These are phyloP conservation scores for Pocillopora meandrina DNA, from an alignment of 92 coral and sea anemone genomes.

Conservation along the genomic window DNA sequence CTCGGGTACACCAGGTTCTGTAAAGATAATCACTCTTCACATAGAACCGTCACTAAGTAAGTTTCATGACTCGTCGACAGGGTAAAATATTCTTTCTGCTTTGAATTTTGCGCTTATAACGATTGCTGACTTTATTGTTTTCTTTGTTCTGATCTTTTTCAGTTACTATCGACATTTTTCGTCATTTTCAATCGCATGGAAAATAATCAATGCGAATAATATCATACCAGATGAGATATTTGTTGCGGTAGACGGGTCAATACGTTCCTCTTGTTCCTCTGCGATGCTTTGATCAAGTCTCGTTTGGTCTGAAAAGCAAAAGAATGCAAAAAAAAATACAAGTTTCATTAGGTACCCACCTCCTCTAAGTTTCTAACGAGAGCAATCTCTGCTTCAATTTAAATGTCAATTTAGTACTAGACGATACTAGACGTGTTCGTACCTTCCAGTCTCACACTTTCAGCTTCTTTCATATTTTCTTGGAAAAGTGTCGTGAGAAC, in stretches of 20 bases:
- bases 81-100: too few relatives aligned
- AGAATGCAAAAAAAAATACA: not conserved
- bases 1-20: conserved; percentile 30
- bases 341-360: not conserved
- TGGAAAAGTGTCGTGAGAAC: conserved; percentile 77
- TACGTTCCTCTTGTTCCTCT: conserved; percentile 5
- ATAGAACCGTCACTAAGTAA: not conserved
- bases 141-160: too few relatives aligned
- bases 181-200: too few relatives aligned
- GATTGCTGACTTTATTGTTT: too few relatives aligned
- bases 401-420: too few relatives aligned
- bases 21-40: not conserved
- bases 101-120: too few relatives aligned
- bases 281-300: not conserved
- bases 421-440: not conserved
- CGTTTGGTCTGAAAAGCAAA: not conserved
- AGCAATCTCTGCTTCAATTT: not conserved
- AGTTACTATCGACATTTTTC: too few relatives aligned
- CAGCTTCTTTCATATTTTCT: conserved; percentile 79
- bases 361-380: not conserved
- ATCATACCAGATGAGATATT: conserved; percentile 5
- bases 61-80: not conserved
- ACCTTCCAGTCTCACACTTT: conserved; percentile 20
- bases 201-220: not conserved
- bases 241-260: not conserved